phyloP scores from a whole-genome alignment of 2,113 vertebrate species.

The Oncorhynchus mykiss region DNA sequence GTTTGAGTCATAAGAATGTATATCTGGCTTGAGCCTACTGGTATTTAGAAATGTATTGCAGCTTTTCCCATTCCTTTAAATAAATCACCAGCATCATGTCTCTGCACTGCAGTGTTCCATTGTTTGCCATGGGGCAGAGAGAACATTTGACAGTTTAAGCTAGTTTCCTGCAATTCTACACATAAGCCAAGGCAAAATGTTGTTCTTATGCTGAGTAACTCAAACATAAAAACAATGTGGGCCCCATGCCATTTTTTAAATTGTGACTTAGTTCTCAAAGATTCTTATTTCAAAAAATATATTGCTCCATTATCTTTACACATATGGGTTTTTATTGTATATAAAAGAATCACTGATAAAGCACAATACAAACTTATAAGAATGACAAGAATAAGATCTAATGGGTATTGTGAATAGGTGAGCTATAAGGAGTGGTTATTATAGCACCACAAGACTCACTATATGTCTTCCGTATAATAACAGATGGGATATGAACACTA shows the following conservation, averaged over 20 bases:
- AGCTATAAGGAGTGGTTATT: constrained; percentile 12
- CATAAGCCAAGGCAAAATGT: too few species aligned
- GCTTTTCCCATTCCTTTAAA: constrained; percentile 70
- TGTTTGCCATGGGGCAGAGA: too few species aligned
- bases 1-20: constrained; percentile 36
- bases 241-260: too few species aligned
- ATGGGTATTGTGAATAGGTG: constrained; percentile 19
- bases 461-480: neutral
- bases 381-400: constrained; percentile 48
- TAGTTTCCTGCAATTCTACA: too few species aligned
- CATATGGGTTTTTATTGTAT: constrained; percentile 82
- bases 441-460: constrained; percentile 22
- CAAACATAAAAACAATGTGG: too few species aligned
- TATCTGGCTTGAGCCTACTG: constrained; percentile 48
- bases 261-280: too few species aligned
- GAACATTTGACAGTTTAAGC: too few species aligned
- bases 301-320: neutral
- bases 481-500: neutral
- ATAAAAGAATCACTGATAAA: constrained; percentile 87
- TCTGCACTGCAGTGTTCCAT: too few species aligned
- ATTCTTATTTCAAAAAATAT: too few species aligned
- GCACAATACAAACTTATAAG: constrained; percentile 61
- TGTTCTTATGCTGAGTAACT: too few species aligned
- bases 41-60: constrained; percentile 38
- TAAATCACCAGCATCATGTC: constrained; percentile 75